These are phyloP conservation scores for Leptinotarsa defecta DNA, from an alignment of 1,140 invertebrate genomes.

Conservation along the genomic window DNA sequence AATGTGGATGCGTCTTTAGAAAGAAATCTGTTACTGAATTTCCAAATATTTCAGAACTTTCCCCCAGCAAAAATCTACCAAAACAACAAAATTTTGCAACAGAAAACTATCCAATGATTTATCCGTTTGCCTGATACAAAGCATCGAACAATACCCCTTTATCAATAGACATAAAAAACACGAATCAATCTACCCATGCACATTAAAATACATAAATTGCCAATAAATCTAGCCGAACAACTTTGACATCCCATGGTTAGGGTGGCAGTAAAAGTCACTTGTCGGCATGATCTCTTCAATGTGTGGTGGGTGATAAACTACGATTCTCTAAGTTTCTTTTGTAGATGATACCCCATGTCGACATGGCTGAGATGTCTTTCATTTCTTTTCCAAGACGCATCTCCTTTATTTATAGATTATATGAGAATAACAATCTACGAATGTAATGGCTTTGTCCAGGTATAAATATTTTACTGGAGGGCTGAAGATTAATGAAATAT, in stretches of 20 bases:
- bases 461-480: too few relatives aligned
- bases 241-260: conserved; percentile 18
- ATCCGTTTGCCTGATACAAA: too few relatives aligned
- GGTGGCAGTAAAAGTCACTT: conserved; percentile 18
- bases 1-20: too few relatives aligned
- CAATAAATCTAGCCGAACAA: conserved; percentile 14
- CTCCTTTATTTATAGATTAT: conserved; percentile 1
- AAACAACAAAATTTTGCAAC: too few relatives aligned
- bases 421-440: background rate
- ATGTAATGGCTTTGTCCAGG: too few relatives aligned
- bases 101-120: too few relatives aligned
- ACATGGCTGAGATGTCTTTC: background rate
- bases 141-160: too few relatives aligned
- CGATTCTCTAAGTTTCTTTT: conserved; percentile 6
- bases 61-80: too few relatives aligned
- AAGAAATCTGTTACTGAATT: too few relatives aligned
- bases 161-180: too few relatives aligned
- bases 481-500: too few relatives aligned
- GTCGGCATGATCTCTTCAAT: conserved; percentile 13
- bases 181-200: background rate
- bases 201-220: background rate
- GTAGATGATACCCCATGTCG: background rate
- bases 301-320: conserved; percentile 20
- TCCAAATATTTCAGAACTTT: too few relatives aligned
- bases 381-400: background rate